Percentiles rank a stretch among this genome's conserved stretches.
phyloP scores from a whole-genome alignment of 2,797 vertebrate genomes.

The Eremophila alpestris region DNA sequence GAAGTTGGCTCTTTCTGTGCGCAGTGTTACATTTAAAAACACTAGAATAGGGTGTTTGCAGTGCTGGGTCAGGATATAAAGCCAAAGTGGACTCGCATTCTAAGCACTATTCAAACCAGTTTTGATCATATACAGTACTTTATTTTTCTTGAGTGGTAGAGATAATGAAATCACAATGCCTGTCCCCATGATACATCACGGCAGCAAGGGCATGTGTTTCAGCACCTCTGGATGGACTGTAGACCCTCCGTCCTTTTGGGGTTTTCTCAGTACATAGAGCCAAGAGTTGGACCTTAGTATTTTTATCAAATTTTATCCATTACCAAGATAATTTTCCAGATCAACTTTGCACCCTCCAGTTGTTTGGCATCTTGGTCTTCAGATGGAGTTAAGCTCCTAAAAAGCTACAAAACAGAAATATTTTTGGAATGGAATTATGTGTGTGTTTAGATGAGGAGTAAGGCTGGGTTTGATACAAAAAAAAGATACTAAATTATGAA shows the following conservation, averaged over 20 bases:
- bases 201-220: neutral
- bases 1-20: neutral
- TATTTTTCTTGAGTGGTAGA: neutral
- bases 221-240: neutral
- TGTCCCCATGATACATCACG: neutral
- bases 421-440: neutral
- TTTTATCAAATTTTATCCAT: neutral
- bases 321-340: neutral
- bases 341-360: neutral
- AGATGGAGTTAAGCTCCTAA: neutral
- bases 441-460: neutral
- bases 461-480: neutral
- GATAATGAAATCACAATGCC: neutral
- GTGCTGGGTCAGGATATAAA: neutral
- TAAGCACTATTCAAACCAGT: neutral
- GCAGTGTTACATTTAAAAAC: neutral
- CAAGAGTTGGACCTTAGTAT: neutral
- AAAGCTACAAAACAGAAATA: neutral
- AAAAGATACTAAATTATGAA: neutral
- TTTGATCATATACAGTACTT: neutral
- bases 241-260: neutral
- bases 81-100: neutral
- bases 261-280: neutral
- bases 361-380: neutral
- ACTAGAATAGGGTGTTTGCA: neutral